Conservation (phyloP, 2,888 invertebrate genomes). For the Cataglyphis livida region DNA sequence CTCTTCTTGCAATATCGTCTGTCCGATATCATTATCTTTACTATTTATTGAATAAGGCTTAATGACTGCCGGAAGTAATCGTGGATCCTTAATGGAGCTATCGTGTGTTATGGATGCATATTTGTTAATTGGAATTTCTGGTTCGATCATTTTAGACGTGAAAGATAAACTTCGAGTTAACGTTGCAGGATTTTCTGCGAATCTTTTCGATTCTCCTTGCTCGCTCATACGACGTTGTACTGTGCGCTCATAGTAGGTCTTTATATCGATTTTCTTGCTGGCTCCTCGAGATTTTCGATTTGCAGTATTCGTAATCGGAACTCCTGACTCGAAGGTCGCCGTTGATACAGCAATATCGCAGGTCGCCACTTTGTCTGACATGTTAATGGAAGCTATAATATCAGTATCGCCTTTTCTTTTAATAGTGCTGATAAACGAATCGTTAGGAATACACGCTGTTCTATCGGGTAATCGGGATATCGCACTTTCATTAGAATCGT, state of each 20-base stretch:
- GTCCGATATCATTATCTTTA: background rate
- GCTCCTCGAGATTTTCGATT: background rate
- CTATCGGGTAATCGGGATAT: background rate
- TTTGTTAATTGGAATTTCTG: background rate
- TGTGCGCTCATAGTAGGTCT: constrained; percentile 80
- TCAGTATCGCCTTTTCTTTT: background rate
- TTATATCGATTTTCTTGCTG: constrained; percentile 79
- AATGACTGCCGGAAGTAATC: background rate
- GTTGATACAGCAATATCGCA: background rate
- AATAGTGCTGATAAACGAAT: background rate
- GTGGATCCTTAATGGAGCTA: constrained; percentile 20
- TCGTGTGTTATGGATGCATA: background rate
- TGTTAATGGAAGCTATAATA: background rate
- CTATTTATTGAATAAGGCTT: background rate
- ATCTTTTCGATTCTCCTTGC: constrained; percentile 37
- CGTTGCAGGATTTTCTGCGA: background rate
- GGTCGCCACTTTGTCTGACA: background rate
- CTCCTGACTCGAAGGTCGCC: background rate
- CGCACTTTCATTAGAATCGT: background rate
- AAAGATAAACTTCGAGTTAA: background rate
- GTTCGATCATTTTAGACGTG: background rate
- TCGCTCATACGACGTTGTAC: constrained; percentile 70
- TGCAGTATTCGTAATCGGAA: background rate
- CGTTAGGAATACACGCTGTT: background rate
- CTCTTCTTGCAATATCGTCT: background rate